A percentile compares a stretch with the other conserved stretches of the same genome.
Conservation (phyloP, 1,140 invertebrate genomes). For the Agraylea sexmaculata region DNA sequence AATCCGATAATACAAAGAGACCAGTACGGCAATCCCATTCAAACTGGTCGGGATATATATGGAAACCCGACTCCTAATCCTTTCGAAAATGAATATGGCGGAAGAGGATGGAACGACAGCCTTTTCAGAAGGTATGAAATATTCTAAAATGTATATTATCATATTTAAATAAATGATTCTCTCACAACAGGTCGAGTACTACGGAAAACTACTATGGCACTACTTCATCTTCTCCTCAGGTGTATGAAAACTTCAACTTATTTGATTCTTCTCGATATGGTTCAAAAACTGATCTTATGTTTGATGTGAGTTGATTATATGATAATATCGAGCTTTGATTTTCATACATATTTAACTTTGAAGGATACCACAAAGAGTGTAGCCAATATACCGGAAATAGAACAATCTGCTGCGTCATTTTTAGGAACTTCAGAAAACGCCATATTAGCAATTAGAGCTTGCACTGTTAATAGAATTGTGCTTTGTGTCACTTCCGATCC, state of each 20-base stretch:
- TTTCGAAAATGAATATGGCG: conserved; percentile 11
- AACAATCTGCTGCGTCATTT: conserved; percentile 37
- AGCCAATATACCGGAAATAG: conserved; percentile 41
- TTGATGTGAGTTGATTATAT: conserved; percentile 42
- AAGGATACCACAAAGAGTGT: conserved; percentile 61
- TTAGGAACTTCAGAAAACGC: conserved; percentile 43
- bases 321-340: background rate
- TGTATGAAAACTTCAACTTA: conserved; percentile 50
- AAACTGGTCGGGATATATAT: conserved; percentile 22
- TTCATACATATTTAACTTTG: conserved; percentile 8
- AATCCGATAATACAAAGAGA: conserved; percentile 24
- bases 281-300: conserved; percentile 51
- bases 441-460: conserved; percentile 62
- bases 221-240: conserved; percentile 21
- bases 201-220: conserved; percentile 16
- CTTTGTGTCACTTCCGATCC: conserved; percentile 84
- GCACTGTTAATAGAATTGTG: conserved; percentile 66
- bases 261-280: conserved; percentile 63
- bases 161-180: background rate
- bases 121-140: conserved; percentile 12
- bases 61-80: conserved; percentile 14
- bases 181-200: conserved; percentile 18
- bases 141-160: background rate
- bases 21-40: conserved; percentile 27
- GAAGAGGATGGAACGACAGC: conserved; percentile 9